A percentile compares a stretch with the other conserved stretches of the same genome.
phyloP scores from a whole-genome alignment of 2,888 invertebrate species.

The Gymnosoma rotundatum region DNA sequence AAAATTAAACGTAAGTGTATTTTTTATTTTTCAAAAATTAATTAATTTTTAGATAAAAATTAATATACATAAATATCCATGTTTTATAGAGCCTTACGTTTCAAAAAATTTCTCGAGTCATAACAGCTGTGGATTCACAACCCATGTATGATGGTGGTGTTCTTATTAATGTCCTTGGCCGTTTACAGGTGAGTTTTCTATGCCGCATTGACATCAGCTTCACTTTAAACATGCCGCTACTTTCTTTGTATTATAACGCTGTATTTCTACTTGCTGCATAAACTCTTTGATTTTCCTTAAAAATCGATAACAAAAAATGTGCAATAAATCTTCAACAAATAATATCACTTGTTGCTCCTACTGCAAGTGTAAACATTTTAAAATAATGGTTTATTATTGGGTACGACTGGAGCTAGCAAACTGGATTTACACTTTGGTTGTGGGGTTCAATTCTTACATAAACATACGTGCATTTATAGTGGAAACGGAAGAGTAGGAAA shows the following conservation, averaged over 20 bases:
- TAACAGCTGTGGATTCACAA: conserved; percentile 97
- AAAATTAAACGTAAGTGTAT: conserved; percentile 91
- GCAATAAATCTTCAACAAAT: too few relatives aligned
- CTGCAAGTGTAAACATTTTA: too few relatives aligned
- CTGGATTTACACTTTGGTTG: too few relatives aligned
- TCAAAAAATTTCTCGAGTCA: conserved; percentile 94
- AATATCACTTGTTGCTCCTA: too few relatives aligned
- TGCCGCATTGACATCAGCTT: not conserved
- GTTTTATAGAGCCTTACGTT: conserved; percentile 90
- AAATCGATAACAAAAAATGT: too few relatives aligned
- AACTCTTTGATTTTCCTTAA: too few relatives aligned
- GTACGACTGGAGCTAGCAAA: too few relatives aligned
- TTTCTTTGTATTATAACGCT: not conserved
- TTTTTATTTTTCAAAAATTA: not conserved
- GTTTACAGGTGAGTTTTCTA: conserved; percentile 91
- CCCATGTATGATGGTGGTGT: conserved; percentile 99
- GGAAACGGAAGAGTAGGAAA: too few relatives aligned
- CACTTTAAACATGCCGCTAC: conserved; percentile 17
- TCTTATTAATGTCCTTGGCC: conserved; percentile 96
- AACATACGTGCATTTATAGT: too few relatives aligned
- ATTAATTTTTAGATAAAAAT: not conserved
- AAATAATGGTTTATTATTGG: too few relatives aligned
- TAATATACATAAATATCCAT: not conserved
- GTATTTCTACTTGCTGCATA: too few relatives aligned
- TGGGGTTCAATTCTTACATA: too few relatives aligned